Evolutionary conservation across 2,888 invertebrate genomes (phyloP).

Genomic region (Blera fallax): DNA sequence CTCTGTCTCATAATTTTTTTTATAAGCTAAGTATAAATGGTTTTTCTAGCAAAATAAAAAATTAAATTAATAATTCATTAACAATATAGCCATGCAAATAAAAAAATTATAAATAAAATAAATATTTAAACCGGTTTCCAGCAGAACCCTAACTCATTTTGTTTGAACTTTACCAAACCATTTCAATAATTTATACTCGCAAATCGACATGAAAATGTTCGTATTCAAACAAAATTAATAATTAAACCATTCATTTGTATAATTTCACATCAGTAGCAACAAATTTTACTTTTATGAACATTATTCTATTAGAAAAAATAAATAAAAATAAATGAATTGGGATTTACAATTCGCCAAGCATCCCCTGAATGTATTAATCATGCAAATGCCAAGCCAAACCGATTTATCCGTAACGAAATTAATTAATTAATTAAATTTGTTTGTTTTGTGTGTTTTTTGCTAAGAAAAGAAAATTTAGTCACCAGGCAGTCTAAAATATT

Average conservation of each 20-base stretch:
- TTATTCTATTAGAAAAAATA: neutral
- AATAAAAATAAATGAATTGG: neutral
- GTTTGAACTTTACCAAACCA: neutral
- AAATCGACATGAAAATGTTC: neutral
- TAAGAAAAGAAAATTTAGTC: conserved; percentile 60
- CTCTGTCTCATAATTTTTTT: neutral
- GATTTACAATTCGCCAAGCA: neutral
- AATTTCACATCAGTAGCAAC: neutral
- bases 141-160: neutral
- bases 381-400: conserved; percentile 42
- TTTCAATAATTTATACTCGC: neutral
- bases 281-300: neutral
- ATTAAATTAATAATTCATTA: conserved; percentile 15
- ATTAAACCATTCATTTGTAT: neutral
- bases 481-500: conserved; percentile 72
- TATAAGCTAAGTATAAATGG: neutral
- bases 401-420: conserved; percentile 31
- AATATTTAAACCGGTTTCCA: neutral
- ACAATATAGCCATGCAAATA: conserved; percentile 3
- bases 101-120: neutral
- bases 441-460: conserved; percentile 13
- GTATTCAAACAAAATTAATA: neutral
- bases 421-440: conserved; percentile 4
- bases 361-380: conserved; percentile 32
- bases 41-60: neutral